These are phyloP conservation scores for Hozukius guyotensis DNA, from an alignment of 2,797 vertebrate species.

Conservation along the genomic window DNA sequence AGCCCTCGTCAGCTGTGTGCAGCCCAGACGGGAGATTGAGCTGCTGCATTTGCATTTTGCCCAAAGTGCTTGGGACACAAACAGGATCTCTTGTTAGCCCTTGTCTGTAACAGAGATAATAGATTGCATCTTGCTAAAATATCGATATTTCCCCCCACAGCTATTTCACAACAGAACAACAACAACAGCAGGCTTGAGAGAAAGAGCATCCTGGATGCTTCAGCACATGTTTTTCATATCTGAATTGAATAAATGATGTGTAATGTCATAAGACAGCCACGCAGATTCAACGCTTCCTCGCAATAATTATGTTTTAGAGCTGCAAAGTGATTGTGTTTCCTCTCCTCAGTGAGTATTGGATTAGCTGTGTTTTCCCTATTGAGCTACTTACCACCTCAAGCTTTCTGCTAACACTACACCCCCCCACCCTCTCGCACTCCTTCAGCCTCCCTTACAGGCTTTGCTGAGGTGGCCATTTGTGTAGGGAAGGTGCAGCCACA, in stretches of 20 bases:
- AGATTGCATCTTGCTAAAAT: constrained; percentile 52
- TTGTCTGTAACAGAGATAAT: constrained; percentile 47
- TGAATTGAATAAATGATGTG: background rate
- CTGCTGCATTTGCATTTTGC: constrained; percentile 60
- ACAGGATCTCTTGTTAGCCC: constrained; percentile 54
- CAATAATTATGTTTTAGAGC: constrained; percentile 31
- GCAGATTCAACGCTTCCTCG: background rate
- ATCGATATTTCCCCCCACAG: constrained; percentile 29
- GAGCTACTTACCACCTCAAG: constrained; percentile 59
- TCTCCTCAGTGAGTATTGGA: constrained; percentile 54
- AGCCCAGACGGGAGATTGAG: constrained; percentile 41
- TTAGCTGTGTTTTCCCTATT: constrained; percentile 58
- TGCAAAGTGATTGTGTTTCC: constrained; percentile 30
- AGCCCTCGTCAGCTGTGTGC: constrained; percentile 39
- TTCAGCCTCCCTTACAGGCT: constrained; percentile 1
- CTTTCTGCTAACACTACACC: constrained; percentile 35
- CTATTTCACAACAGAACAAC: constrained; percentile 3
- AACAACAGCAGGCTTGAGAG: background rate
- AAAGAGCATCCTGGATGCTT: background rate
- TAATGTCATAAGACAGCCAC: constrained; percentile 1
- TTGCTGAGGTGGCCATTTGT: constrained; percentile 56
- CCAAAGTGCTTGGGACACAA: constrained; percentile 59
- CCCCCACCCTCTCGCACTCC: background rate
- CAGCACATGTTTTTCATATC: background rate
- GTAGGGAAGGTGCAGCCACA: constrained; percentile 35